phyloP scores from a whole-genome alignment of 2,797 vertebrate species.

The Molossus alvarezi region DNA sequence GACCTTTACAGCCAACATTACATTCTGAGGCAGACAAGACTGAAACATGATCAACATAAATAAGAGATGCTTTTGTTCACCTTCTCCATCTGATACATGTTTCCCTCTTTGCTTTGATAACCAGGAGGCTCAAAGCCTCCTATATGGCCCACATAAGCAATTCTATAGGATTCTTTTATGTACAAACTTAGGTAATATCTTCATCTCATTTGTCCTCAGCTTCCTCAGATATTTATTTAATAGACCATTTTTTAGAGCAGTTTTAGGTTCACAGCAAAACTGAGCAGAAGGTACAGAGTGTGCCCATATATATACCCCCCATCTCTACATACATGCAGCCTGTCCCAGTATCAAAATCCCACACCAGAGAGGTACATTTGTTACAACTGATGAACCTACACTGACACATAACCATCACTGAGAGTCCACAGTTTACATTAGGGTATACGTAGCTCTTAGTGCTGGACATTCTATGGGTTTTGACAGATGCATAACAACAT shows the following conservation, averaged over 20 bases:
- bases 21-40: neutral
- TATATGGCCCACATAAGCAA: neutral
- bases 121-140: conserved; percentile 9
- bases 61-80: neutral
- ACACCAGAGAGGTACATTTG: neutral
- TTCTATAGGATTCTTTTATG: neutral
- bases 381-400: neutral
- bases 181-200: neutral
- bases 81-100: neutral
- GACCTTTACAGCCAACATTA: neutral
- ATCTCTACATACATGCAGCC: neutral
- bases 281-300: neutral
- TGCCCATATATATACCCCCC: neutral
- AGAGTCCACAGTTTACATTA: neutral
- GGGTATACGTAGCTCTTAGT: neutral
- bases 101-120: neutral
- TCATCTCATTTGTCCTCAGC: conserved; percentile 7
- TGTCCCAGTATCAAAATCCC: neutral
- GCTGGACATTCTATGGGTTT: neutral
- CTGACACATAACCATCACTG: neutral
- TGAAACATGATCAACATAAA: neutral
- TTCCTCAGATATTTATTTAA: neutral
- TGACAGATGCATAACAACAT: neutral
- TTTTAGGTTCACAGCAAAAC: conserved; percentile 21
- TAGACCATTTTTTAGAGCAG: neutral